Conservation (phyloP, 2,797 vertebrate species). For the Tarsius wallacei region DNA sequence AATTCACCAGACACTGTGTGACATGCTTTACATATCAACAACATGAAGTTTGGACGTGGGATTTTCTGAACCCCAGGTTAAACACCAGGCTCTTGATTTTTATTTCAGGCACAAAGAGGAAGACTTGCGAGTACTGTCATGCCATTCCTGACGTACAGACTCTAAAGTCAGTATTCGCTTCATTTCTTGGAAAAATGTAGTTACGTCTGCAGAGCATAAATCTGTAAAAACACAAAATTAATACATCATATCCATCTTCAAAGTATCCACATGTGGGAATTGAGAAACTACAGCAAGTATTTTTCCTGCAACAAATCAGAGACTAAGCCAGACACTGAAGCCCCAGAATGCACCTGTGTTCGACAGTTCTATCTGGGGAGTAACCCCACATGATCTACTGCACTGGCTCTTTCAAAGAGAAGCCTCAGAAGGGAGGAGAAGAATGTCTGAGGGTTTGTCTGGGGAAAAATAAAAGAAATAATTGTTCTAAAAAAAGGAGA, state of each 20-base stretch:
- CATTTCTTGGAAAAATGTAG: conserved; percentile 74
- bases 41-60: neutral
- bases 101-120: conserved; percentile 24
- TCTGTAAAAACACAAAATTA: conserved; percentile 84
- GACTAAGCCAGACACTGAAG: neutral
- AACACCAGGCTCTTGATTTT: neutral
- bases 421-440: conserved; percentile 74
- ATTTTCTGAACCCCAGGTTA: neutral
- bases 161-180: conserved; percentile 58
- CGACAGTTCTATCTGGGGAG: conserved; percentile 45
- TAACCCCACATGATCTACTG: conserved; percentile 63
- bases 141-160: neutral
- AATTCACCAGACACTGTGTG: neutral
- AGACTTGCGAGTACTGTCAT: neutral
- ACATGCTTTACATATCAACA: neutral
- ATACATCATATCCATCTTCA: conserved; percentile 79
- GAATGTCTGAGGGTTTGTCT: conserved; percentile 76
- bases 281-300: conserved; percentile 74
- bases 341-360: conserved; percentile 72
- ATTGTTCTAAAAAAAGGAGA: conserved; percentile 84
- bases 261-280: conserved; percentile 74
- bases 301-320: conserved; percentile 86
- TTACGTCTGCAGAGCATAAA: conserved; percentile 67
- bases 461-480: conserved; percentile 84
- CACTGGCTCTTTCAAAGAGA: conserved; percentile 19